These are phyloP conservation scores for Acanthaster planci DNA, from an alignment of 35 echinoderm and acorn worm genomes.

Conservation along the genomic window DNA sequence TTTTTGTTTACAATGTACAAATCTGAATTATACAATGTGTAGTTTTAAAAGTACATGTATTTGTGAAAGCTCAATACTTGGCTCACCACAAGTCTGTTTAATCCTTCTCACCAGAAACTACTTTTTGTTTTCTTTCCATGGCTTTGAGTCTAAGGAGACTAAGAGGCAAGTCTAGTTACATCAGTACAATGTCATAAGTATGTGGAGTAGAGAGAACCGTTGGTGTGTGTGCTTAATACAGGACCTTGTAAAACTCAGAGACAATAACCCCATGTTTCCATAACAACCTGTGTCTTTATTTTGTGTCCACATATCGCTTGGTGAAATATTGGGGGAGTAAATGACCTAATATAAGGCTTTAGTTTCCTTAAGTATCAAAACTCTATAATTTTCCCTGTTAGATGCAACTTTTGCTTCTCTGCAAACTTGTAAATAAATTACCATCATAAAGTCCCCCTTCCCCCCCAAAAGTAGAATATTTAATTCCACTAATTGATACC, in stretches of 20 bases:
- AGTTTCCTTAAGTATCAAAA: no score
- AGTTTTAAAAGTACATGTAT: no score
- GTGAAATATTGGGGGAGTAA: no score
- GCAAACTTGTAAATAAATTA: no score
- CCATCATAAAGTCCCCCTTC: no score
- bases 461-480: no score
- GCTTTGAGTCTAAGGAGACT: conserved; percentile 17
- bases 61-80: not conserved
- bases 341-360: no score
- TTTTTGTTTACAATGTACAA: not conserved
- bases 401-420: no score
- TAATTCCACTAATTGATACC: no score
- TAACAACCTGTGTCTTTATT: conserved; percentile 14
- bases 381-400: no score
- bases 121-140: conserved; percentile 28
- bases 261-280: conserved; percentile 6
- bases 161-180: conserved; percentile 33
- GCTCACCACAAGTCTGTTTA: not conserved
- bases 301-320: not conserved
- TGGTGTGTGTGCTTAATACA: conserved; percentile 26
- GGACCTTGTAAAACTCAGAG: conserved; percentile 21
- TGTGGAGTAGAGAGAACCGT: not conserved
- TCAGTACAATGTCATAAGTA: conserved; percentile 12
- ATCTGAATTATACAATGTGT: not conserved
- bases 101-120: conserved; percentile 3